phyloP scores from a whole-genome alignment of 2,888 invertebrate genomes.

The Exephanes ischioxanthus region DNA sequence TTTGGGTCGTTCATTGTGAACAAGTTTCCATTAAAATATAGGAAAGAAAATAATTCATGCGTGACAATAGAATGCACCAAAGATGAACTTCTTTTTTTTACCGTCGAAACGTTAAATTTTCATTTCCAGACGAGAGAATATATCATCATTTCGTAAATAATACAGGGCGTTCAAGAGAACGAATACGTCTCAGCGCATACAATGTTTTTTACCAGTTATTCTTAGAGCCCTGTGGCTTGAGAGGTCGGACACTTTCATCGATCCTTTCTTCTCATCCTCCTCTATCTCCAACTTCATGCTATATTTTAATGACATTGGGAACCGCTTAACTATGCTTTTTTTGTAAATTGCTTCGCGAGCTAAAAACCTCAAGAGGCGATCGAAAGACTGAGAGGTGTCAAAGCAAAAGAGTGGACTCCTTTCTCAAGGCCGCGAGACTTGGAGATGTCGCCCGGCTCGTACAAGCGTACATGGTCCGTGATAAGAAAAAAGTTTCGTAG shows the following conservation, averaged over 20 bases:
- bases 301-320: background rate
- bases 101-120: background rate
- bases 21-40: background rate
- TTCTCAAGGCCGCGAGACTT: slow-evolving; percentile 6
- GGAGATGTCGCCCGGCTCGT: background rate
- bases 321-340: background rate
- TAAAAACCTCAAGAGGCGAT: slow-evolving; percentile 33
- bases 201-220: background rate
- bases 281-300: background rate
- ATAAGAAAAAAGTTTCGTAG: too few species aligned
- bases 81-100: too few species aligned
- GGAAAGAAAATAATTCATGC: background rate
- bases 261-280: background rate
- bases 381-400: background rate
- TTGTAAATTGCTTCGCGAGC: slow-evolving; percentile 20
- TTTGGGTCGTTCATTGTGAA: too few species aligned
- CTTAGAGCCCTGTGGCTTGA: too few species aligned
- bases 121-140: background rate
- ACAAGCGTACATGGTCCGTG: too few species aligned
- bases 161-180: background rate
- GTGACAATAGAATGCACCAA: too few species aligned
- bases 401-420: slow-evolving; percentile 37
- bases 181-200: background rate
- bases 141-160: background rate
- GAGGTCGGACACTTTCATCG: background rate